Evolutionary conservation across 2,888 invertebrate species (phyloP).

Genomic region (Tyria jacobaeae): DNA sequence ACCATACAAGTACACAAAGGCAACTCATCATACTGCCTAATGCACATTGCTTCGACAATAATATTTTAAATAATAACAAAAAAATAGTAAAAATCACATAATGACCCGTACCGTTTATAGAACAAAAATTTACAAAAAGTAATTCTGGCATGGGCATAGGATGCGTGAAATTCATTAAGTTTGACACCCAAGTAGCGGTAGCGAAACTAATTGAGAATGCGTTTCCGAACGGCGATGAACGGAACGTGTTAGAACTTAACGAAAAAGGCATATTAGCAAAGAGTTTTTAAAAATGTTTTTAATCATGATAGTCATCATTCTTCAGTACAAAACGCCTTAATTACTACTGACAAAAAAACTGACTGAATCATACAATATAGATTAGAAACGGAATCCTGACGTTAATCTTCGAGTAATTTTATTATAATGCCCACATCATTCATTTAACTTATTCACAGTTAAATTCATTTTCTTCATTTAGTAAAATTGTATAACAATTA

Average conservation of each 20-base stretch:
- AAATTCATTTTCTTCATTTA: too few species aligned
- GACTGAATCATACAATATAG: background rate
- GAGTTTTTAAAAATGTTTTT: background rate
- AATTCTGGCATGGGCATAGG: constrained; percentile 57
- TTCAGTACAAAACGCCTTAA: background rate
- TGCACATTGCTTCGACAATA: constrained; percentile 57
- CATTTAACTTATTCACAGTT: too few species aligned
- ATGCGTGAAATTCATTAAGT: constrained; percentile 72
- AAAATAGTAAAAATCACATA: constrained; percentile 64
- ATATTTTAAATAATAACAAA: constrained; percentile 48
- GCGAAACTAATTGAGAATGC: constrained; percentile 63
- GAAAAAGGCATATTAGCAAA: background rate
- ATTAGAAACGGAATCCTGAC: background rate
- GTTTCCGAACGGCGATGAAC: constrained; percentile 41
- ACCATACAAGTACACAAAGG: constrained; percentile 41
- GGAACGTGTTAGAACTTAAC: constrained; percentile 8
- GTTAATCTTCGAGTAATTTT: background rate
- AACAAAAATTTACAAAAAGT: constrained; percentile 61
- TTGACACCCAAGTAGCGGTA: constrained; percentile 75
- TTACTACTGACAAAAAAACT: background rate
- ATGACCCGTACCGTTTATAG: constrained; percentile 59
- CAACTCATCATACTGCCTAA: constrained; percentile 41
- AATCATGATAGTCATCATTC: too few species aligned
- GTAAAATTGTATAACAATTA: too few species aligned
- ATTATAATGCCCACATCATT: background rate